Base-by-base conservation (phyloP, 2,797 vertebrate genomes). In the Molossus alvarezi region DNA sequence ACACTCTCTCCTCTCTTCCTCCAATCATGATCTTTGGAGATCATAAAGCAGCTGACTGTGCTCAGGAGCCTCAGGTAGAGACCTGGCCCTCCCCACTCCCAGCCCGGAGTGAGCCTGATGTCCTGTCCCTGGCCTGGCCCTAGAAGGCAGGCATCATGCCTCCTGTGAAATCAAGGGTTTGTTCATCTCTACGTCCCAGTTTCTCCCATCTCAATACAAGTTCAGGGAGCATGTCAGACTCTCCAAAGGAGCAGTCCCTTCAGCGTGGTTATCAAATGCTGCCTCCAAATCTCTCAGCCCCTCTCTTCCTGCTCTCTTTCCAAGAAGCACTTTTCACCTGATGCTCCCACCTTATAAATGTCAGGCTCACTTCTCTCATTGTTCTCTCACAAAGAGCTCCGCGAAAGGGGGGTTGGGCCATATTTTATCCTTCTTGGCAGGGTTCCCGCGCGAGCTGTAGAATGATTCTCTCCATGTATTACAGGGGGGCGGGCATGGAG, bases 351-450 rank as follows among this genome's bases (percentile, higher is more conserved):
- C 79, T 95, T 92, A 86, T 94, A 83, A 89, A 91, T 77, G 86
- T 72, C 75, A 55, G 71, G 23, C 85, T 96, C 95, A 57, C 65
- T 94, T 96, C 93, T 95, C 37, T 97, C 72, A 84, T 75, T 72
- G 5, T 80, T 93, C n/a, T 51, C 71, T 71, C 77, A 71, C 21
- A 25, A 48, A 91, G 64, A 83, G 51, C 65, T 53, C 60, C 4
- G 0, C 23, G 29, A 65, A 83, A 86, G 10, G 29, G 72, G n/a
- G 60, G 37, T 67, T 62, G 51, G 37, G 58, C 23, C 58, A 9
- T 80, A 75, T 79, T 86, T 90, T 86, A 80, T 76, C 53, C 81
- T 57, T 51, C 67, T 77, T 85, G 93, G 90, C 85, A 88, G 25
- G 3, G 9, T 27, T 90, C 92, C 77, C 9, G 0, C 13, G 21